A percentile compares a stretch with the other conserved stretches of the same genome.
These are phyloP conservation scores for Nymphicus hollandicus DNA, from an alignment of 2,113 vertebrate species.

Conservation along the genomic window DNA sequence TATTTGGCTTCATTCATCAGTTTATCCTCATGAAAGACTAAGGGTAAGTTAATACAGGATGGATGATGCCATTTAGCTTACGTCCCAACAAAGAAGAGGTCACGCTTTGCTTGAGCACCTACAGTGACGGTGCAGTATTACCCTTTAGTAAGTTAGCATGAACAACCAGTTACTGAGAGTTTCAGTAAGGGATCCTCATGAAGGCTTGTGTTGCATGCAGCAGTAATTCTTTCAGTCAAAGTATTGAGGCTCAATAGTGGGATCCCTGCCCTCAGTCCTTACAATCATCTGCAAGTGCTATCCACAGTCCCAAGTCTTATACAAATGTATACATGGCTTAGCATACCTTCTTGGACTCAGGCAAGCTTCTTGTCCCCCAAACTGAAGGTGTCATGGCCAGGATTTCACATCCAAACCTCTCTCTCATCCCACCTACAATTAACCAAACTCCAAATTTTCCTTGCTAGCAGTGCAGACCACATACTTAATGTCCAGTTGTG, in stretches of 20 bases:
- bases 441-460: neutral
- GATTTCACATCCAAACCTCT: neutral
- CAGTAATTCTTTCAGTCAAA: neutral
- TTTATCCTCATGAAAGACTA: neutral
- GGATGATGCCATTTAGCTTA: neutral
- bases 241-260: neutral
- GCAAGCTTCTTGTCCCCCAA: neutral
- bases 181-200: neutral
- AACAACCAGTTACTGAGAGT: neutral
- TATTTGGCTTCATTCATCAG: neutral
- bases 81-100: neutral
- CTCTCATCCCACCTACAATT: neutral
- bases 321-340: neutral
- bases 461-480: neutral
- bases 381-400: neutral
- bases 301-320: neutral
- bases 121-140: neutral
- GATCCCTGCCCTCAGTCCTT: neutral
- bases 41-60: neutral
- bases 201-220: neutral
- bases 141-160: neutral
- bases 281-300: neutral
- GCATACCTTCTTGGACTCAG: neutral
- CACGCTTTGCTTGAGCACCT: neutral
- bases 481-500: neutral